Evolutionary conservation across 2,113 vertebrate genomes (phyloP).

Genomic region (Sitta europaea): DNA sequence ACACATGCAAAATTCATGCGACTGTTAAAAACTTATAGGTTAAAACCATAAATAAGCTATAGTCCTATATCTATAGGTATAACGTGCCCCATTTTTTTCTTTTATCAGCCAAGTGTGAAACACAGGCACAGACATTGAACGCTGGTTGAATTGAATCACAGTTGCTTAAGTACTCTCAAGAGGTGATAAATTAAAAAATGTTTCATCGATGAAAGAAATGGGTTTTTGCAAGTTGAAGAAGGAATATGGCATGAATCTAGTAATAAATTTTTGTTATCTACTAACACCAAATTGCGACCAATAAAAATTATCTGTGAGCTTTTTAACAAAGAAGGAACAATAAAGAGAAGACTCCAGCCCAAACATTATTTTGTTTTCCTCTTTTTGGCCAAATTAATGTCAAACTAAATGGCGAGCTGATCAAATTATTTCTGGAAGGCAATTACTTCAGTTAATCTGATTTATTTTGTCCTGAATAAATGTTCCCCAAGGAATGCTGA

Average conservation of each 20-base stretch:
- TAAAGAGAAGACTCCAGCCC: not conserved
- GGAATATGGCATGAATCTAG: not conserved
- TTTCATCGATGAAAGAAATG: slow-evolving; percentile 41
- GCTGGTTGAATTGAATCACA: slow-evolving; percentile 54
- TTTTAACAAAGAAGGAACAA: not conserved
- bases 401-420: not conserved
- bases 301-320: slow-evolving; percentile 25
- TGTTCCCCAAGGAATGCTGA: not conserved
- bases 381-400: not conserved
- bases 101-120: slow-evolving; percentile 37
- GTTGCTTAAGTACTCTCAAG: slow-evolving; percentile 45
- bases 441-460: not conserved
- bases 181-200: slow-evolving; percentile 47
- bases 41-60: slow-evolving; percentile 20
- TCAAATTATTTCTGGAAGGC: not conserved
- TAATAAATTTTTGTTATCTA: slow-evolving; percentile 44
- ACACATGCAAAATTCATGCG: not conserved
- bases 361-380: not conserved
- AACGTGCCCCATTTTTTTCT: not conserved
- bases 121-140: slow-evolving; percentile 1
- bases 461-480: not conserved
- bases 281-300: slow-evolving; percentile 23
- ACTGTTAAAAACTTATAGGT: slow-evolving; percentile 3
- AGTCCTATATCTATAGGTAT: slow-evolving; percentile 7
- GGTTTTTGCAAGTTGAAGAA: slow-evolving; percentile 13